These are phyloP conservation scores for Eupithecia inturbata DNA, from an alignment of 2,888 invertebrate species.

Conservation along the genomic window DNA sequence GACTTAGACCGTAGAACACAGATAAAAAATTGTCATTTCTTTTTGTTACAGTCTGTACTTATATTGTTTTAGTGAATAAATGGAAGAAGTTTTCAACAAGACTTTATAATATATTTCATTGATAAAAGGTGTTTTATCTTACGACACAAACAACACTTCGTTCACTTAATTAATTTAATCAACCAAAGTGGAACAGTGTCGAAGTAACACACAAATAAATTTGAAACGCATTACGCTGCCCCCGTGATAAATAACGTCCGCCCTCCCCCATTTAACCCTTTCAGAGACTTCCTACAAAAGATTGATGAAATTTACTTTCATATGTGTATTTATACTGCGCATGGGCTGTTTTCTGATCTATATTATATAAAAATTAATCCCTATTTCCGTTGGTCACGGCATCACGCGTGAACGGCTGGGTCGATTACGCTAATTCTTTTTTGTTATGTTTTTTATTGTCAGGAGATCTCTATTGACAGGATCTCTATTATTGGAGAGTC, in stretches of 20 bases:
- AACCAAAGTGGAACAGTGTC: slow-evolving; percentile 58
- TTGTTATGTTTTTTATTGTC: no score
- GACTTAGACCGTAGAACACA: not conserved
- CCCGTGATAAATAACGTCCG: slow-evolving; percentile 75
- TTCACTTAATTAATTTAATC: slow-evolving; percentile 42
- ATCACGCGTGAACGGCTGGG: no score
- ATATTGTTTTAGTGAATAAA: not conserved
- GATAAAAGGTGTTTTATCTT: not conserved
- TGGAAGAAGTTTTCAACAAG: not conserved
- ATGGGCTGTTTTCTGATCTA: slow-evolving; percentile 24
- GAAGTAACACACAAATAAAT: slow-evolving; percentile 79
- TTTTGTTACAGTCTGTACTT: not conserved
- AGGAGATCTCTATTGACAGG: no score
- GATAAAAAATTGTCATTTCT: not conserved
- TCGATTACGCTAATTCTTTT: no score
- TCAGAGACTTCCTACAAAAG: slow-evolving; percentile 52
- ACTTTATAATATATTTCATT: not conserved
- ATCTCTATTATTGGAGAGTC: no score
- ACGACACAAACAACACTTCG: slow-evolving; percentile 23
- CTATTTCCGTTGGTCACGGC: no score
- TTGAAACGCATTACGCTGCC: slow-evolving; percentile 72
- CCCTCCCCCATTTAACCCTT: slow-evolving; percentile 63
- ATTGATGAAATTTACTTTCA: slow-evolving; percentile 41
- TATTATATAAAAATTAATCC: no score
- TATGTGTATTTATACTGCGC: slow-evolving; percentile 35